Evolutionary conservation across 2,797 vertebrate genomes (phyloP), one percentile per base, ranked within the genome.

Genomic region (Avahi laniger): DNA sequence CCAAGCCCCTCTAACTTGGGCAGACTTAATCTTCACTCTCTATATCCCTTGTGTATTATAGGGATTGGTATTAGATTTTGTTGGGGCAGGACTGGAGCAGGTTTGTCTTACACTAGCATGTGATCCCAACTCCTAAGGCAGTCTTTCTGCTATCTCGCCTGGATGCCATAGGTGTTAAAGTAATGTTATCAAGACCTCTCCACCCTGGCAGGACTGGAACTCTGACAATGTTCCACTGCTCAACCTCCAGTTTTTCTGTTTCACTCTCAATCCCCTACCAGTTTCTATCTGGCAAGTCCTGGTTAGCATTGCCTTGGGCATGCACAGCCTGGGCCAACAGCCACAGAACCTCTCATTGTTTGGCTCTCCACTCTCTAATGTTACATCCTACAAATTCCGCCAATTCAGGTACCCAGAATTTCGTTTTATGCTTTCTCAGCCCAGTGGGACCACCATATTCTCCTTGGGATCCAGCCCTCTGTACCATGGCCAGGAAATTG

Each of bases 101-200:
- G 46, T 35, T 15, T 33, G 50, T 35, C 35, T 28, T 11, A 5
- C 12, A 17, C 41, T 38, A 50, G n/a, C 24, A 2, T 1, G 24
- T 54, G 20, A 22, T 28, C 46, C 70, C 83, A 43, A 14, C 28
- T 70, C 65, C 35, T 4, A 10, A 9, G 17, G 63, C 70, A 46
- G 3, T 26, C 65, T 38, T 41, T 33, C 57, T 38, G 30, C 33
- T 12, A 28, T 67, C 80, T 52, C 14, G 1, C 24, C 81, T 59
- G 85, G 35, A 61, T 4, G 12, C 28, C 13, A 11, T 5, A 1
- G 26, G 8, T 35, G 38, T 26, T 17, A 24, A 54, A 5, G 15
- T 63, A 9, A 0, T 2, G 0, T 35, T 41, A 3, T 24, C 9
- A 24, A 26, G 43, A 17, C 33, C 24, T 7, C 57, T 4, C 3